phyloP scores from a whole-genome alignment of 2,797 vertebrate species.

The Enteromius unitaeniatus region DNA sequence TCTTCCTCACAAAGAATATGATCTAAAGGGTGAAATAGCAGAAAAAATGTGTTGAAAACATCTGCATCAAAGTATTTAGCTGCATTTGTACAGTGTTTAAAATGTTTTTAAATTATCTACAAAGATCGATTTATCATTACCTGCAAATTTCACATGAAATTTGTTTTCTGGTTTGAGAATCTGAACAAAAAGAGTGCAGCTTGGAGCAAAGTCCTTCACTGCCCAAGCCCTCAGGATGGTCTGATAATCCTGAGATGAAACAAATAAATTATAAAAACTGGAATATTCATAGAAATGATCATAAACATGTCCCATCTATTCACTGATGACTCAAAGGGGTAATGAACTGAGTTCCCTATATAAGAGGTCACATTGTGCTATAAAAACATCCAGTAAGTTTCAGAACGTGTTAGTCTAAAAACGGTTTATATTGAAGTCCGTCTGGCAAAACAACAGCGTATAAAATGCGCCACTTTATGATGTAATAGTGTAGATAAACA shows the following conservation, averaged over 20 bases:
- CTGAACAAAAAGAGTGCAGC: slow-evolving; percentile 92
- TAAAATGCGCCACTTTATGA: too few relatives aligned
- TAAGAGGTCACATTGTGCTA: background rate
- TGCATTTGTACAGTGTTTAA: background rate
- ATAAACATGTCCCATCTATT: background rate
- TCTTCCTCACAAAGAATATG: slow-evolving; percentile 95
- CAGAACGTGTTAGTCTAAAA: background rate
- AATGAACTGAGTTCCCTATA: background rate
- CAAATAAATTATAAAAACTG: background rate
- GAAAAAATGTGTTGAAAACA: background rate
- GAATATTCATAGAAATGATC: background rate
- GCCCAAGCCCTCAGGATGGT: slow-evolving; percentile 96
- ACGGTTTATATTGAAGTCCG: too few relatives aligned
- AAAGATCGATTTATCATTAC: slow-evolving; percentile 66
- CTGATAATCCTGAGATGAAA: slow-evolving; percentile 86
- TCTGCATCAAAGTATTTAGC: background rate
- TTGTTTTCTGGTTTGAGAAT: slow-evolving; percentile 95
- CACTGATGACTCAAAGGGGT: background rate
- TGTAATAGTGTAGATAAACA: too few relatives aligned
- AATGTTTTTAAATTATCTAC: background rate
- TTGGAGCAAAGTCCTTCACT: slow-evolving; percentile 93
- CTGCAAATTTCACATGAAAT: slow-evolving; percentile 95
- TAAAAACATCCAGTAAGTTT: background rate
- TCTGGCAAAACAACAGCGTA: too few relatives aligned
- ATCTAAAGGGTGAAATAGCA: slow-evolving; percentile 73